These are phyloP conservation scores for Papilio demoleus DNA, from an alignment of 2,888 invertebrate species.

Conservation along the genomic window DNA sequence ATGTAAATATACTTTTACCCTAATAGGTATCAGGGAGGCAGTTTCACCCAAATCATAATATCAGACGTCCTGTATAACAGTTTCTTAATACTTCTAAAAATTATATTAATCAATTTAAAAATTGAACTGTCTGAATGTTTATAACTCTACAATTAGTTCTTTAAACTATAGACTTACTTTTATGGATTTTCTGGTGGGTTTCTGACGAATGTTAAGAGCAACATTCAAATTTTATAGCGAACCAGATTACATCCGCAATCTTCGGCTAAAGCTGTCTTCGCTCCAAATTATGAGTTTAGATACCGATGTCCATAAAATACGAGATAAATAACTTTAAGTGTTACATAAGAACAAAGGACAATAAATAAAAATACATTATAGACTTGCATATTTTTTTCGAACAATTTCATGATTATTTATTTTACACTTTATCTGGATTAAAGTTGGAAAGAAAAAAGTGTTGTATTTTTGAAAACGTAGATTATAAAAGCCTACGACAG, in stretches of 20 bases:
- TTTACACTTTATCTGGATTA: background rate
- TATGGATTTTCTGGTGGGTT: slow-evolving; percentile 39
- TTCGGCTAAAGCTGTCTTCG: slow-evolving; percentile 17
- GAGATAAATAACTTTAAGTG: slow-evolving; percentile 10
- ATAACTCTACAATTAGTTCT: slow-evolving; percentile 36
- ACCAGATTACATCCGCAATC: slow-evolving; percentile 35
- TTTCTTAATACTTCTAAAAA: slow-evolving; percentile 2
- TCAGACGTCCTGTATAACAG: slow-evolving; percentile 1
- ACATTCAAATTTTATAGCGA: slow-evolving; percentile 37
- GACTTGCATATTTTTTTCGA: background rate
- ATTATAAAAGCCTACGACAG: too few relatives aligned
- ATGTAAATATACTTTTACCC: too few relatives aligned
- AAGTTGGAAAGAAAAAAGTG: background rate
- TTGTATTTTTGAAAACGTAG: too few relatives aligned
- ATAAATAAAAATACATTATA: slow-evolving; percentile 3
- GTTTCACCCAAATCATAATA: too few relatives aligned
- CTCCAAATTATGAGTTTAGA: slow-evolving; percentile 15
- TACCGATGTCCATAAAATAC: slow-evolving; percentile 11
- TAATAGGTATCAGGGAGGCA: too few relatives aligned
- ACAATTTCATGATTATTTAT: background rate
- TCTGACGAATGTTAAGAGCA: slow-evolving; percentile 29
- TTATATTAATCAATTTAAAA: slow-evolving; percentile 26
- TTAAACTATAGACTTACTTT: slow-evolving; percentile 33
- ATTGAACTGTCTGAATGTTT: slow-evolving; percentile 28
- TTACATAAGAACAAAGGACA: slow-evolving; percentile 10